Conservation (phyloP, 2,113 vertebrate species). For the Lamprotornis superbus region DNA sequence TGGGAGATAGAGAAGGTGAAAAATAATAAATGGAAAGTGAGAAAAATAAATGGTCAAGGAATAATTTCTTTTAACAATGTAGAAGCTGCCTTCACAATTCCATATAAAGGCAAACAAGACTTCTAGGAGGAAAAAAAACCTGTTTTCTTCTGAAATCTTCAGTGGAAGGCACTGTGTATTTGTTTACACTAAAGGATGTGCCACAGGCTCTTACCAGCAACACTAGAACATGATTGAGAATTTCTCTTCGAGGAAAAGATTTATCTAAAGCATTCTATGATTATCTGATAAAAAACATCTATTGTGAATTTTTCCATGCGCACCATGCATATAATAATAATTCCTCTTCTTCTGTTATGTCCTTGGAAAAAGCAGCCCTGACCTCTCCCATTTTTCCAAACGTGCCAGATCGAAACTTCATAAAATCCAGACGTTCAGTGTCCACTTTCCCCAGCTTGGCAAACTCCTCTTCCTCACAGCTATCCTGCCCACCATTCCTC, state of each 20-base stretch:
- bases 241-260: background rate
- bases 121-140: background rate
- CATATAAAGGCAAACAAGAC: background rate
- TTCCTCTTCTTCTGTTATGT: background rate
- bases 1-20: background rate
- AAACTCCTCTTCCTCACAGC: background rate
- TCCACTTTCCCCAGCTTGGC: background rate
- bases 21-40: background rate
- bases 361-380: background rate
- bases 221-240: background rate
- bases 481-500: background rate
- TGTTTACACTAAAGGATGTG: background rate
- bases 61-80: background rate
- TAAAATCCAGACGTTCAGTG: background rate
- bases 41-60: background rate
- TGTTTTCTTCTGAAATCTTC: background rate
- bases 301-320: background rate
- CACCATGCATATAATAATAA: background rate
- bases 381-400: background rate
- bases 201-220: background rate
- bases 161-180: background rate
- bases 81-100: background rate
- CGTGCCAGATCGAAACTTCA: background rate
- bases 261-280: background rate
- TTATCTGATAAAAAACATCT: background rate